Percentiles rank a stretch among this genome's conserved stretches.
Conservation (phyloP, 2,797 vertebrate species). For the Neomorphus geoffroyi region DNA sequence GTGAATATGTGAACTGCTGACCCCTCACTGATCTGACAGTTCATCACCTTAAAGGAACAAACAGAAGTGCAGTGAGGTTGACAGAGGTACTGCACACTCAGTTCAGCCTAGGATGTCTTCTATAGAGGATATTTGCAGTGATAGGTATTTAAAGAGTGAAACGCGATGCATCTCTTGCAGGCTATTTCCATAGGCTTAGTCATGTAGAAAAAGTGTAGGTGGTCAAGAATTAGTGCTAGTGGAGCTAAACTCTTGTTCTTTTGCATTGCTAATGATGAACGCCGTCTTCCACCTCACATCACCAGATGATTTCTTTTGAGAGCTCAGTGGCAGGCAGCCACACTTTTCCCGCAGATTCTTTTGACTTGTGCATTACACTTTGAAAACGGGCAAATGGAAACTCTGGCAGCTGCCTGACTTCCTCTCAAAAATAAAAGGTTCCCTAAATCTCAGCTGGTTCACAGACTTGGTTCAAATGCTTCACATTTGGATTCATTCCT, state of each 20-base stretch:
- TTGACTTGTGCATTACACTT: conserved; percentile 64
- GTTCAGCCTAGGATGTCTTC: not conserved
- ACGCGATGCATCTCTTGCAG: not conserved
- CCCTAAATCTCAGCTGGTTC: conserved; percentile 62
- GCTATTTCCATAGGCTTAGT: conserved; percentile 54
- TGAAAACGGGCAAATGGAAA: conserved; percentile 69
- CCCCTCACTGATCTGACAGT: not conserved
- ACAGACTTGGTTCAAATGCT: conserved; percentile 43
- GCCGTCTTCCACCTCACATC: conserved; percentile 56
- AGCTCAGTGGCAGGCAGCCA: conserved; percentile 57
- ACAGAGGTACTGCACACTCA: not conserved
- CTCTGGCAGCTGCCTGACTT: conserved; percentile 70
- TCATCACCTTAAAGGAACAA: conserved; percentile 38
- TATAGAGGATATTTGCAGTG: not conserved
- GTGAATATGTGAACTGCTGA: conserved; percentile 37
- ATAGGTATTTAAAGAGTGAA: not conserved
- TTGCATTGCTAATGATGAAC: conserved; percentile 63
- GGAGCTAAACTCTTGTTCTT: conserved; percentile 56
- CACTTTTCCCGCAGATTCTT: conserved; percentile 55
- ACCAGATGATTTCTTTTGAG: conserved; percentile 69
- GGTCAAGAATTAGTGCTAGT: conserved; percentile 66
- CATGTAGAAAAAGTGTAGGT: conserved; percentile 68
- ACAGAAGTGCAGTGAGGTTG: not conserved
- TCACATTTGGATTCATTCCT: conserved; percentile 64
- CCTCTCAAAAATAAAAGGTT: conserved; percentile 60